Evolutionary conservation across 2,113 vertebrate species (phyloP).

Genomic region (Pandion haliaetus): DNA sequence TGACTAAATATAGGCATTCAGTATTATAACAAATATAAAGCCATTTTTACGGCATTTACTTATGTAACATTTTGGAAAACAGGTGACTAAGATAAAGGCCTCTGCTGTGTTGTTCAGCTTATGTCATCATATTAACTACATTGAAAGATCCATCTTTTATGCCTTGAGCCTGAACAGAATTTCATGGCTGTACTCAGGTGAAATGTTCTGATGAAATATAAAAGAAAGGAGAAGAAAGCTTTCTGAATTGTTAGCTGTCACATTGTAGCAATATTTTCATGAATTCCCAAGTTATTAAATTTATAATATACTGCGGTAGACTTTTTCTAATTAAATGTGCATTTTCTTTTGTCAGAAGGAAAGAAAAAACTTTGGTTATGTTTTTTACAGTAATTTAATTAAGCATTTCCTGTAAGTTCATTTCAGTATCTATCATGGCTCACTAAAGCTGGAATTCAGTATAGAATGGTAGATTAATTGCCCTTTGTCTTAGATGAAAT

Average conservation of each 20-base stretch:
- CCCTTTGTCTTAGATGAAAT: conserved; percentile 86
- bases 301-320: conserved; percentile 9
- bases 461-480: conserved; percentile 83
- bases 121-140: neutral
- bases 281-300: conserved; percentile 32
- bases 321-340: conserved; percentile 62
- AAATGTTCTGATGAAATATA: neutral
- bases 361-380: conserved; percentile 49
- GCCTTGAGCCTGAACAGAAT: neutral
- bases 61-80: neutral
- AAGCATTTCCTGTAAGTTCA: conserved; percentile 82
- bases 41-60: neutral
- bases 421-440: conserved; percentile 80
- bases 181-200: neutral
- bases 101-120: neutral
- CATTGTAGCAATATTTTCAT: conserved; percentile 19
- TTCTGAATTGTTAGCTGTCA: neutral
- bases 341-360: conserved; percentile 60
- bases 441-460: conserved; percentile 81
- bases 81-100: neutral
- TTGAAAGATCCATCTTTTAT: neutral
- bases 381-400: conserved; percentile 87
- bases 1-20: neutral
- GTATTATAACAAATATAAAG: neutral
- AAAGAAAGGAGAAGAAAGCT: neutral